phyloP scores from a whole-genome alignment of 2,888 invertebrate species.

The Platycnemis pennipes region DNA sequence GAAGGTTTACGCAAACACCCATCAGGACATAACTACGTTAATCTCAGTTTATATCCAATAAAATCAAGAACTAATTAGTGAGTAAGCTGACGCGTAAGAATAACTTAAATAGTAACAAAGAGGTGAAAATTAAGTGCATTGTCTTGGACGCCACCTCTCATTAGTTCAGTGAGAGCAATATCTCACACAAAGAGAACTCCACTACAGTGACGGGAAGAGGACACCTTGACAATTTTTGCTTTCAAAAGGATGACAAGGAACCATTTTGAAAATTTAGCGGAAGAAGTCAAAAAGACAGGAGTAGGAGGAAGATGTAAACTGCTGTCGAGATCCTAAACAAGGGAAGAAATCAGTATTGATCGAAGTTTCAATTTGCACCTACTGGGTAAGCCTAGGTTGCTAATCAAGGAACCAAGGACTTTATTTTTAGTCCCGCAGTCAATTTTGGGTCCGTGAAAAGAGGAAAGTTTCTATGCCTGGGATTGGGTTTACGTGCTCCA shows the following conservation, averaged over 20 bases:
- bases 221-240: not conserved
- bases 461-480: not conserved
- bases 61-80: not conserved
- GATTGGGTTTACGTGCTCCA: not conserved
- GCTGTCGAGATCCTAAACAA: not conserved
- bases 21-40: not conserved
- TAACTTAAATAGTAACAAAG: not conserved
- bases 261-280: not conserved
- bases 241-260: not conserved
- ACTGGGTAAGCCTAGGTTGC: not conserved
- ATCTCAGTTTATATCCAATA: not conserved
- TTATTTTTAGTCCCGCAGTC: not conserved
- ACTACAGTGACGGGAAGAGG: not conserved
- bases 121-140: not conserved
- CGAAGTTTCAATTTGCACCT: not conserved
- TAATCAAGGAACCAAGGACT: not conserved
- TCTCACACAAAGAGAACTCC: not conserved
- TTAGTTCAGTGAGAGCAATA: not conserved
- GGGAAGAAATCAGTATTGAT: not conserved
- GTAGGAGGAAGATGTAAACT: not conserved
- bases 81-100: not conserved
- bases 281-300: not conserved
- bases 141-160: not conserved
- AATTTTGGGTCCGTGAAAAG: not conserved
- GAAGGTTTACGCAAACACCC: no score